Percentiles rank a stretch among this genome's conserved stretches.
Conservation (phyloP, 2,113 vertebrate genomes). For the Cyrtonyx montezumae region DNA sequence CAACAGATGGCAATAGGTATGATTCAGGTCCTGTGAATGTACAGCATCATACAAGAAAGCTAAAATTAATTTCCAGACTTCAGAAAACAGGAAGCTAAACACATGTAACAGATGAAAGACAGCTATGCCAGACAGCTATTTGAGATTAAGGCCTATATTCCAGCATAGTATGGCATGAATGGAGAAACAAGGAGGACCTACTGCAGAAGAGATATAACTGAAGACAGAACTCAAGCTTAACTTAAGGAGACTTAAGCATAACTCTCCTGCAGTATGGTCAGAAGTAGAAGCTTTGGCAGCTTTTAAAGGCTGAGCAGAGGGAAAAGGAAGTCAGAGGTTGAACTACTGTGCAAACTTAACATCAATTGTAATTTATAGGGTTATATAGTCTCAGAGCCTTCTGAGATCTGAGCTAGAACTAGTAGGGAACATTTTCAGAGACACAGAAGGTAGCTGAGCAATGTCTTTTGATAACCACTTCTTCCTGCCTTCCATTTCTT, state of each 20-base stretch:
- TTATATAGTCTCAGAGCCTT: background rate
- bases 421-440: background rate
- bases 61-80: slow-evolving; percentile 56
- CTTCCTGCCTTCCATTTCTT: background rate
- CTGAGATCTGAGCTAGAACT: background rate
- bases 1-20: slow-evolving; percentile 50
- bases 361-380: background rate
- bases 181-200: background rate
- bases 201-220: background rate
- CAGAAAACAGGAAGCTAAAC: slow-evolving; percentile 37
- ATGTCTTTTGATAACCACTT: background rate
- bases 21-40: slow-evolving; percentile 44
- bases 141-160: background rate
- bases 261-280: background rate
- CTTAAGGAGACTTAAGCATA: background rate
- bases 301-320: background rate
- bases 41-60: slow-evolving; percentile 1
- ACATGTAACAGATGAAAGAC: slow-evolving; percentile 37
- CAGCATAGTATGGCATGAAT: background rate
- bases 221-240: background rate
- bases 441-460: background rate
- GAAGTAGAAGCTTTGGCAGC: background rate
- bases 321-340: slow-evolving; percentile 15
- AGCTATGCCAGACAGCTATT: background rate
- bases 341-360: slow-evolving; percentile 4